These are phyloP conservation scores for Campoplex nolae DNA, from an alignment of 2,888 invertebrate genomes.

Conservation along the genomic window DNA sequence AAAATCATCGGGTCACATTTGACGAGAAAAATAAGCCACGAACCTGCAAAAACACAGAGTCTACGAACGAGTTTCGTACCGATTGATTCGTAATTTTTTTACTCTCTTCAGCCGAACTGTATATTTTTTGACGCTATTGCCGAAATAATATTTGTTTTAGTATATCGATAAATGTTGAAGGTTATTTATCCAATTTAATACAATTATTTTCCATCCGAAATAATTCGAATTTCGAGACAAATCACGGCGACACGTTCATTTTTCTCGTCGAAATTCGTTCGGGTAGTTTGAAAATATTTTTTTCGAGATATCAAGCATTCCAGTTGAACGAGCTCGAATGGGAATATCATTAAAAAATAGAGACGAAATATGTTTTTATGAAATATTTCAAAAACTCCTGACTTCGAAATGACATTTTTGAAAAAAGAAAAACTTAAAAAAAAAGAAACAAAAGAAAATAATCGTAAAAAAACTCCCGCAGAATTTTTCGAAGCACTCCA, in stretches of 20 bases:
- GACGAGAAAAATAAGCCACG: constrained; percentile 9
- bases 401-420: no score
- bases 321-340: not conserved
- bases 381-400: no score
- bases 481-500: no score
- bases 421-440: no score
- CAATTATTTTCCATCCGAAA: no score
- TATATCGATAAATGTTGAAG: not conserved
- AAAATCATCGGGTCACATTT: not conserved
- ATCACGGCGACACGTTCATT: not conserved
- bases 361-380: no score
- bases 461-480: no score
- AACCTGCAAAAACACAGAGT: not conserved
- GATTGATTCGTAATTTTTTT: not conserved
- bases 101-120: not conserved
- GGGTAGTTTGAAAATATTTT: not conserved
- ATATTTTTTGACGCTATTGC: not conserved
- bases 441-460: no score
- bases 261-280: no score
- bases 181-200: not conserved
- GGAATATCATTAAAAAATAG: not conserved
- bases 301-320: not conserved
- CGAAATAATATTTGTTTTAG: not conserved
- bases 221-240: not conserved
- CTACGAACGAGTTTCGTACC: not conserved